Percentiles rank a stretch among this genome's conserved stretches.
Evolutionary conservation across 2,888 invertebrate species (phyloP).

Genomic region (Epistrophella euchroma): DNA sequence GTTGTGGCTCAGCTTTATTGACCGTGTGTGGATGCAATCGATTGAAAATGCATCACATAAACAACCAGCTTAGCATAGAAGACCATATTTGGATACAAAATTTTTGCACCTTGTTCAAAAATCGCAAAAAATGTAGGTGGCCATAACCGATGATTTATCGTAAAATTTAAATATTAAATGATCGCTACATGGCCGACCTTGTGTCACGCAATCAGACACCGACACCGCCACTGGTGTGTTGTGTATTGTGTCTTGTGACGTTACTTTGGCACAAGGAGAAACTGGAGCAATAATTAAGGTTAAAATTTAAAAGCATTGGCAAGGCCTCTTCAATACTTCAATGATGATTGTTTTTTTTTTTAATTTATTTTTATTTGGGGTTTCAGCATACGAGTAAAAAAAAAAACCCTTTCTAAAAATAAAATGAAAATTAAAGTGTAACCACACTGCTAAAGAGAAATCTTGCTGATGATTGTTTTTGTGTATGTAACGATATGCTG

Average conservation of each 20-base stretch:
- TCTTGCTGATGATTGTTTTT: slow-evolving; percentile 10
- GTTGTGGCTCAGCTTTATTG: slow-evolving; percentile 18
- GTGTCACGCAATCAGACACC: slow-evolving; percentile 72
- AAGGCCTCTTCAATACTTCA: slow-evolving; percentile 59
- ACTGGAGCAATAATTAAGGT: slow-evolving; percentile 75
- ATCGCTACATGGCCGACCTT: slow-evolving; percentile 71
- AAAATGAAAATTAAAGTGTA: slow-evolving; percentile 18
- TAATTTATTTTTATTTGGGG: slow-evolving; percentile 13
- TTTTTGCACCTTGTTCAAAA: slow-evolving; percentile 52
- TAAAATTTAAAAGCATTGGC: slow-evolving; percentile 73
- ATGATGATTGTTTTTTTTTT: slow-evolving; percentile 34
- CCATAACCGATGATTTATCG: slow-evolving; percentile 74
- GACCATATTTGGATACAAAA: slow-evolving; percentile 69
- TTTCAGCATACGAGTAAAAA: not conserved
- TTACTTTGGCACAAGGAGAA: slow-evolving; percentile 42
- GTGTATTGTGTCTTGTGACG: slow-evolving; percentile 14
- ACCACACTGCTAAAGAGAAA: slow-evolving; percentile 25
- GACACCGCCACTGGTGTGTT: not conserved
- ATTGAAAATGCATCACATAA: slow-evolving; percentile 27
- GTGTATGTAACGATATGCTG: slow-evolving; percentile 3
- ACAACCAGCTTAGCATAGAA: slow-evolving; percentile 28
- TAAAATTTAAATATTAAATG: slow-evolving; percentile 75
- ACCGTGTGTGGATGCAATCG: slow-evolving; percentile 53
- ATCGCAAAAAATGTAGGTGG: slow-evolving; percentile 65
- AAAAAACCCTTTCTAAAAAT: slow-evolving; percentile 71